phyloP scores from a whole-genome alignment of 2,797 vertebrate genomes.

The Agapornis canus region DNA sequence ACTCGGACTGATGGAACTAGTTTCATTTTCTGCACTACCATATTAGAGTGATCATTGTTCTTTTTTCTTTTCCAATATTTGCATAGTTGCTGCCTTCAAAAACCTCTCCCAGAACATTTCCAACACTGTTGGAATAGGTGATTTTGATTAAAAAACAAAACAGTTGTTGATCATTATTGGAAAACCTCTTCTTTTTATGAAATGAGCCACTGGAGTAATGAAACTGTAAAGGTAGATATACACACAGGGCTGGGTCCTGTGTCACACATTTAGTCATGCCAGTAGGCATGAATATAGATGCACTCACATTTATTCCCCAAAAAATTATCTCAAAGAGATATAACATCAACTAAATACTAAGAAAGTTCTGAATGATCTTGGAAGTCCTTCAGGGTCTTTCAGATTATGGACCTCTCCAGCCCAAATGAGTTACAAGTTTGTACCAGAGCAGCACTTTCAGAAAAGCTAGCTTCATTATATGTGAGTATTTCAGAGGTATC shows the following conservation, averaged over 20 bases:
- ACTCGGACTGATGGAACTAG: background rate
- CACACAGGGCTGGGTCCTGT: background rate
- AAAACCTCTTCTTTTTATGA: background rate
- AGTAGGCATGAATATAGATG: background rate
- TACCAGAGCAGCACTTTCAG: background rate
- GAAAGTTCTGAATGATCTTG: background rate
- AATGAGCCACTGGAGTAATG: background rate
- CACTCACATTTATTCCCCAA: background rate
- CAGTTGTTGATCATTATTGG: background rate
- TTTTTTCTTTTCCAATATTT: background rate
- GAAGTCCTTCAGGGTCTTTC: background rate
- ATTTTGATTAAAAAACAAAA: background rate
- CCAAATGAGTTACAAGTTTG: background rate
- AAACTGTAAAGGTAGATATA: background rate
- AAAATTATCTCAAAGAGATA: background rate
- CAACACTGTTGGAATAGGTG: background rate
- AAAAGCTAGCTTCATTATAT: background rate
- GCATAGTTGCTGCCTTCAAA: background rate
- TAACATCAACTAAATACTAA: background rate
- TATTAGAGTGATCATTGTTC: background rate
- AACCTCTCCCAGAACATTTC: background rate
- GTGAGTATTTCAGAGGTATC: background rate
- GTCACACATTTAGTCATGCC: background rate
- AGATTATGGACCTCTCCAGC: background rate
- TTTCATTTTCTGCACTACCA: background rate